phyloP scores from a whole-genome alignment of 1,140 invertebrate genomes.

The Physella acuta region DNA sequence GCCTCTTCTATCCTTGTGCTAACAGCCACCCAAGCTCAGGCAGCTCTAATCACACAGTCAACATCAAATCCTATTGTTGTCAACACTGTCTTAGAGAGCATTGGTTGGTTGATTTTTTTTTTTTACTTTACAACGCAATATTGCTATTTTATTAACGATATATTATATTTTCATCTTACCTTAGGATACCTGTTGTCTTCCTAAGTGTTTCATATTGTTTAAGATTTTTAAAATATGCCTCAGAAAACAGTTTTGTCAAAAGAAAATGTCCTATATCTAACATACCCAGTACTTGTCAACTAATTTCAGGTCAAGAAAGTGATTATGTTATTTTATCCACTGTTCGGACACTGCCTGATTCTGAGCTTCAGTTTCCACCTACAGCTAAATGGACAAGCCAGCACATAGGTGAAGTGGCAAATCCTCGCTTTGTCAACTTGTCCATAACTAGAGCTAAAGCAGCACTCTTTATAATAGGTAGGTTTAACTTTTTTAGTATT shows the following conservation, averaged over 20 bases:
- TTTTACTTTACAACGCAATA: too few relatives aligned
- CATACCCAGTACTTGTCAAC: neutral
- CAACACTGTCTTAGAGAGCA: slow-evolving; percentile 24
- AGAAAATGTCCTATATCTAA: neutral
- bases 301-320: slow-evolving; percentile 42
- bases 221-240: neutral
- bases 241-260: neutral
- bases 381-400: slow-evolving; percentile 36
- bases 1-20: slow-evolving; percentile 19
- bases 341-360: slow-evolving; percentile 36
- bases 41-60: neutral
- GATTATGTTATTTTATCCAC: slow-evolving; percentile 49
- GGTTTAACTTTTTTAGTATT: slow-evolving; percentile 26
- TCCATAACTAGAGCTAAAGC: slow-evolving; percentile 47
- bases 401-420: slow-evolving; percentile 44
- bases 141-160: too few relatives aligned
- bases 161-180: neutral
- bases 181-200: neutral
- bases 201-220: neutral
- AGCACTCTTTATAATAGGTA: slow-evolving; percentile 48
- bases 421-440: slow-evolving; percentile 42
- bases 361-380: slow-evolving; percentile 36
- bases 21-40: slow-evolving; percentile 23
- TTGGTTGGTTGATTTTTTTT: slow-evolving; percentile 31
- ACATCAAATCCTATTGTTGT: slow-evolving; percentile 10